Evolutionary conservation across 35 echinoderm and acorn worm genomes (phyloP), one percentile per base, ranked within the genome.

Genomic region (Anneissia japonica): DNA sequence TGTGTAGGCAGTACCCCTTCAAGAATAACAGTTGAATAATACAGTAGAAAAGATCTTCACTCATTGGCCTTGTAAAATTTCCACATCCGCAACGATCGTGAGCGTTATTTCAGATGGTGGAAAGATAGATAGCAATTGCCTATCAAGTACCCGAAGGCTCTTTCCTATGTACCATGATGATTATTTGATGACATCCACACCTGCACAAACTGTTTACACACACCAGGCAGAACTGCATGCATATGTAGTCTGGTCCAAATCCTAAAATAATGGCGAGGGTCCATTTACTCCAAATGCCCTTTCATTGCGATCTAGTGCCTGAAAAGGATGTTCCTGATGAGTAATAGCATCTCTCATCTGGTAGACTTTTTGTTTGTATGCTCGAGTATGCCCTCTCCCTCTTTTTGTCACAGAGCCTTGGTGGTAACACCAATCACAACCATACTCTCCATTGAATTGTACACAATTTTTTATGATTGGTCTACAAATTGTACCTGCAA

Each of bases 61-160:
- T 90, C 88, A 35, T 32, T 77, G 14, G 82, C 88, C 37, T 85
- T 90, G 82, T 74, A 90, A 77, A 77, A 90, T 41, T 90, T 90
- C 36, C 82, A n/a, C 39, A 73, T 76, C 11, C 31, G 72, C 28
- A 90, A 3, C 11, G 87, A 82, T 72, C 88, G 55, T 77, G 82
- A 82, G 10, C 38, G 1, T 82, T 73, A 89, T 80, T 16, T 38
- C 37, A 26, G 81, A 73, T 19, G 80, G 77, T 4, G 55, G 77
- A 13, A 74, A 37, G 35, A 81, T 74, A 5, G 40, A 32, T 26
- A 72, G 40, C 38, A 89, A 75, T 81, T 55, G 56, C 30, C 26
- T 31, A 37, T 89, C 51, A 74, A 89, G 72, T 38, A 82, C 79
- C 36, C 75, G 39, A 7, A 34, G 39, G 19, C 40, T 31, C 28